Evolutionary conservation across 2,888 invertebrate genomes (phyloP).

Genomic region (Cotesia congregata): DNA sequence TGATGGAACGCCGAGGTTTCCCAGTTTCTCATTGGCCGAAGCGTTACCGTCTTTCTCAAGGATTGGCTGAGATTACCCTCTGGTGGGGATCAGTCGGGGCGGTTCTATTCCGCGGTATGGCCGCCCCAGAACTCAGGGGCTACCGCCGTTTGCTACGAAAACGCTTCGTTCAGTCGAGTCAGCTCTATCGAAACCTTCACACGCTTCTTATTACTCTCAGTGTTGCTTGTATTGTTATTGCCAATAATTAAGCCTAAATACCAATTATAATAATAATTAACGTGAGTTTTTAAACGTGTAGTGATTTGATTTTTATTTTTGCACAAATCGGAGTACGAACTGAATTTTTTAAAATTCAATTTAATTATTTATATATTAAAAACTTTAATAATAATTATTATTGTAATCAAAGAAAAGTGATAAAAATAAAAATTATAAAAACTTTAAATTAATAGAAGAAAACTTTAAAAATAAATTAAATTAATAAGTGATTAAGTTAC

Average conservation of each 20-base stretch:
- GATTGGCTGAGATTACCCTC: constrained; percentile 46
- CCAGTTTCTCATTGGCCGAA: constrained; percentile 52
- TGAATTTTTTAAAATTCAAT: too few relatives aligned
- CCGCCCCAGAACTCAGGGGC: constrained; percentile 60
- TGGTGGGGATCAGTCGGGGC: constrained; percentile 59
- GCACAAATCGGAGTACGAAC: too few relatives aligned
- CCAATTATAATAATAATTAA: background rate
- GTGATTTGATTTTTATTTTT: too few relatives aligned
- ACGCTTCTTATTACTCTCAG: constrained; percentile 33
- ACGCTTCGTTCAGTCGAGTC: constrained; percentile 59
- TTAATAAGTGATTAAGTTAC: too few relatives aligned
- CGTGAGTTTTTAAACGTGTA: too few relatives aligned
- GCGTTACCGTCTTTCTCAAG: constrained; percentile 17
- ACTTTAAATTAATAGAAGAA: too few relatives aligned
- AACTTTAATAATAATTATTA: too few relatives aligned
- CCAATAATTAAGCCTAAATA: background rate
- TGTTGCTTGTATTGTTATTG: background rate
- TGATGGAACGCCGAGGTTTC: constrained; percentile 53
- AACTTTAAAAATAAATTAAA: too few relatives aligned
- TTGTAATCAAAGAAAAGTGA: too few relatives aligned
- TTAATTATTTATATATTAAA: too few relatives aligned
- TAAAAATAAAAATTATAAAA: too few relatives aligned
- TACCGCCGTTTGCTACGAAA: constrained; percentile 48
- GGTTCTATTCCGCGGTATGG: constrained; percentile 62
- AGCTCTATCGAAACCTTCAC: constrained; percentile 57